A percentile compares a stretch with the other conserved stretches of the same genome.
Conservation (phyloP, 2,797 vertebrate genomes). For the Enteromius radiatus region DNA sequence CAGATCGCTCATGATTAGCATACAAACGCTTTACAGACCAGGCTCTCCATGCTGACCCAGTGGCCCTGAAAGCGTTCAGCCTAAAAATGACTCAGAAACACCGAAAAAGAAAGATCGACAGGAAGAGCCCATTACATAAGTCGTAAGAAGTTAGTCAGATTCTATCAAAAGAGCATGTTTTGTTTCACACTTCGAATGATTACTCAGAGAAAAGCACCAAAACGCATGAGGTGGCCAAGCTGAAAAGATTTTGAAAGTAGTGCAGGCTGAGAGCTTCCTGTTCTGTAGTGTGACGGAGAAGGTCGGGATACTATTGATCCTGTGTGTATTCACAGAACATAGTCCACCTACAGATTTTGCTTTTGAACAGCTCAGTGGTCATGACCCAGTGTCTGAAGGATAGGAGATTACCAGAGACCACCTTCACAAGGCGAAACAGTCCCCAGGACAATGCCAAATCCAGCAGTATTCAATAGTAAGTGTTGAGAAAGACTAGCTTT, state of each 20-base stretch:
- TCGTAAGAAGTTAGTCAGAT: background rate
- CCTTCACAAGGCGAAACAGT: background rate
- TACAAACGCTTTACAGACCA: constrained; percentile 13
- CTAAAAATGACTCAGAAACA: constrained; percentile 31
- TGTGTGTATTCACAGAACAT: constrained; percentile 1
- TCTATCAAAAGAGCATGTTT: background rate
- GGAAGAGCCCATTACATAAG: background rate
- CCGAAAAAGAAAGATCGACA: background rate
- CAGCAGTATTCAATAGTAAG: background rate
- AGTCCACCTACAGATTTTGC: background rate
- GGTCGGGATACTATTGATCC: background rate
- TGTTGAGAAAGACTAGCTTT: background rate
- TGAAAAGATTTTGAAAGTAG: background rate
- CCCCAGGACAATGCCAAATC: background rate
- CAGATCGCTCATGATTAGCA: constrained; percentile 21
- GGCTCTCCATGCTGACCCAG: constrained; percentile 13
- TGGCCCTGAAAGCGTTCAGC: background rate
- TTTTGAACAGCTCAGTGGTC: constrained; percentile 1
- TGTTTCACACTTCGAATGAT: background rate
- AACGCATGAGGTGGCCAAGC: background rate
- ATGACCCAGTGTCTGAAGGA: constrained; percentile 33
- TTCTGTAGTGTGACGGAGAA: background rate
- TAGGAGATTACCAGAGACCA: constrained; percentile 15
- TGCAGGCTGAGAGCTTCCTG: constrained; percentile 3
- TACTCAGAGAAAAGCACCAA: background rate